These are phyloP conservation scores for Chiroxiphia lanceolata DNA, from an alignment of 2,797 vertebrate species.

Conservation along the genomic window DNA sequence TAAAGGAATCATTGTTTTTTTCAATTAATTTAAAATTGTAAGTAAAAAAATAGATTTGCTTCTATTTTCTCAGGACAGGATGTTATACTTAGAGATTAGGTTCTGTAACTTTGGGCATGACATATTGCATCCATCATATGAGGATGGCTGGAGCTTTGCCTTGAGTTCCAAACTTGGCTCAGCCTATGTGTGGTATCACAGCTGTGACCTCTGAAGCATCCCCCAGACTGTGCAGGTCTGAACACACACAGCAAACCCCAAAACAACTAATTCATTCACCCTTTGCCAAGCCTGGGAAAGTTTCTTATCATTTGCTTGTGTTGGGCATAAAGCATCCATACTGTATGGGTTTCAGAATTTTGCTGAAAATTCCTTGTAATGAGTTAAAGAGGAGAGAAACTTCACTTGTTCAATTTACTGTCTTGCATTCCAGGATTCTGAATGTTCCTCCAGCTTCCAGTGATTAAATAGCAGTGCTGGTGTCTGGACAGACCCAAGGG, in stretches of 20 bases:
- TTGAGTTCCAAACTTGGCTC: background rate
- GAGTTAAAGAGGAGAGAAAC: background rate
- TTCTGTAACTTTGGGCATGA: background rate
- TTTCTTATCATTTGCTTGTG: background rate
- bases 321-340: background rate
- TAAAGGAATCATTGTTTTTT: background rate
- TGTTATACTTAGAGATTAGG: background rate
- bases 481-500: slow-evolving; percentile 42
- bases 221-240: background rate
- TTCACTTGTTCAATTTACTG: slow-evolving; percentile 41
- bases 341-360: background rate
- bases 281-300: background rate
- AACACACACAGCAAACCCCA: background rate
- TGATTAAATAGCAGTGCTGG: background rate
- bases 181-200: background rate
- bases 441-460: slow-evolving; percentile 32
- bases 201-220: background rate
- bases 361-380: background rate
- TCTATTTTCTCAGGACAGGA: background rate
- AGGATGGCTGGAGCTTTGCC: background rate
- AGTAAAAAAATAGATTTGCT: background rate
- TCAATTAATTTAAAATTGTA: background rate
- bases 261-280: background rate
- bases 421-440: slow-evolving; percentile 21
- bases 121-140: background rate